phyloP scores from a whole-genome alignment of 2,113 vertebrate genomes.

The Morone chrysops region DNA sequence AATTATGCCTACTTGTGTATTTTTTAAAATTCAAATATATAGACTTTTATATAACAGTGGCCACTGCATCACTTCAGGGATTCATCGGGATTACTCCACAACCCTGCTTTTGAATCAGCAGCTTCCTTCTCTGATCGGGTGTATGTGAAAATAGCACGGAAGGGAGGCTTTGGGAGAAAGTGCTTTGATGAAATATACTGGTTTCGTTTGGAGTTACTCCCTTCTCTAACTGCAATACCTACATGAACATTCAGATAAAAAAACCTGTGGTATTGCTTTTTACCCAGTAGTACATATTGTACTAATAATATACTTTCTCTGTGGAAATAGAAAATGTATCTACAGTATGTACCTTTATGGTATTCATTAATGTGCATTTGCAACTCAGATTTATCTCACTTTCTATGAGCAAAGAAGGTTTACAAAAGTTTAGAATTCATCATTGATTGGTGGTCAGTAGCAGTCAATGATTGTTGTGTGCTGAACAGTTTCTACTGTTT shows the following conservation, averaged over 20 bases:
- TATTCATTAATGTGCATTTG: not conserved
- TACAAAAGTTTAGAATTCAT: not conserved
- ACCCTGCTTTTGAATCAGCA: constrained; percentile 21
- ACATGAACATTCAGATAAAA: not conserved
- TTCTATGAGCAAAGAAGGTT: not conserved
- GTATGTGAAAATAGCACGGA: not conserved
- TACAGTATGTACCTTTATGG: not conserved
- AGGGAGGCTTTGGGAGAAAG: not conserved
- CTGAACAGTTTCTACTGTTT: not conserved
- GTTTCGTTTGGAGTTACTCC: not conserved
- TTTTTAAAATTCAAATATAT: constrained; percentile 2
- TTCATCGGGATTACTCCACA: not conserved
- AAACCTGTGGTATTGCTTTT: not conserved
- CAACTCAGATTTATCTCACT: not conserved
- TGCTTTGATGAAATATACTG: constrained; percentile 2
- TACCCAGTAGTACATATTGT: not conserved
- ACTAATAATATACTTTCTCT: too few relatives aligned
- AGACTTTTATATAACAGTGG: not conserved
- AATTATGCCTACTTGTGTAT: not conserved
- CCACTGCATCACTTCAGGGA: not conserved
- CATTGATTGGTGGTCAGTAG: not conserved
- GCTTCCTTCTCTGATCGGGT: not conserved
- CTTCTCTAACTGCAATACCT: not conserved
- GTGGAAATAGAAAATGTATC: not conserved
- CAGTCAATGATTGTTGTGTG: not conserved